Conservation (phyloP, 2,113 vertebrate species). For the Uria aalge region DNA sequence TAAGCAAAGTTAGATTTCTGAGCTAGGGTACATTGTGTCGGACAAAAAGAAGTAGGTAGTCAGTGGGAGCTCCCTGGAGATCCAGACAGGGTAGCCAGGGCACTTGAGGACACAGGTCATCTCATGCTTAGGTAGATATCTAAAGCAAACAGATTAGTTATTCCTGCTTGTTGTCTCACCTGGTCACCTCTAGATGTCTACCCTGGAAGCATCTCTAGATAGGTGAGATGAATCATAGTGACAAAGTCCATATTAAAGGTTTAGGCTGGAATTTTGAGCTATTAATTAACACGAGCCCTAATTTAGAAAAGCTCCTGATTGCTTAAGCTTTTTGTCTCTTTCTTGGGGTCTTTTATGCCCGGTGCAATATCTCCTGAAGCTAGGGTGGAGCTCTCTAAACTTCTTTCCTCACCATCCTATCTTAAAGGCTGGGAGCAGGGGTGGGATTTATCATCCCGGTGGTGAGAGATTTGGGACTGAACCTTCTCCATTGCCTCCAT, state of each 20-base stretch:
- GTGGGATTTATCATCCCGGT: not conserved
- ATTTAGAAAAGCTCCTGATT: not conserved
- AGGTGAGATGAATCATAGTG: not conserved
- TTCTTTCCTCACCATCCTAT: not conserved
- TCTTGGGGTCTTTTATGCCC: not conserved
- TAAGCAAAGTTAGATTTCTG: not conserved
- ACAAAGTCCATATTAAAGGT: not conserved
- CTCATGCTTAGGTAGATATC: not conserved
- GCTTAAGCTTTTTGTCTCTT: not conserved
- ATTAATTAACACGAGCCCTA: not conserved
- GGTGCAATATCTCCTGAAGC: not conserved
- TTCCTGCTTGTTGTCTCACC: not conserved
- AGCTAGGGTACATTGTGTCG: accelerated
- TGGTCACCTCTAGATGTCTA: not conserved
- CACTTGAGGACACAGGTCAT: not conserved
- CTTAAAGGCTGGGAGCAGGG: not conserved
- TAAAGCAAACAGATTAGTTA: not conserved
- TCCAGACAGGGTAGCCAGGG: not conserved
- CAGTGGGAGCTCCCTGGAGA: not conserved
- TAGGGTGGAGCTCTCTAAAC: not conserved
- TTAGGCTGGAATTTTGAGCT: not conserved
- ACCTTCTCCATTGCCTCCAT: not conserved
- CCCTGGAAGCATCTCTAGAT: not conserved
- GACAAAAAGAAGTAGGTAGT: not conserved
- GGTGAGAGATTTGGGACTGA: not conserved